phyloP scores from a whole-genome alignment of 2,797 vertebrate species.

The Poeciliopsis paucimaculata region DNA sequence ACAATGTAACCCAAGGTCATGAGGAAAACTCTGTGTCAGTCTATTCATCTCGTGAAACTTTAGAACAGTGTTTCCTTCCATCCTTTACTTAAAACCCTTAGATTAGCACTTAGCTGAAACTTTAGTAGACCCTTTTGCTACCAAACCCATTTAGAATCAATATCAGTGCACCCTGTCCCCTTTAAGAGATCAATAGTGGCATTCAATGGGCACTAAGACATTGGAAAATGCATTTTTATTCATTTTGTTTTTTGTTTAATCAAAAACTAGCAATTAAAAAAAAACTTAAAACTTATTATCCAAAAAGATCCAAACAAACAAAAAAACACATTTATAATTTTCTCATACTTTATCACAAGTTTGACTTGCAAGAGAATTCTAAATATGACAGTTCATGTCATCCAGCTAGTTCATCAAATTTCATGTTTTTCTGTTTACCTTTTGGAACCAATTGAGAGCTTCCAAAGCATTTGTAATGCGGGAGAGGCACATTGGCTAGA shows the following conservation, averaged over 20 bases:
- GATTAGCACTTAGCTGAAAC: constrained; percentile 69
- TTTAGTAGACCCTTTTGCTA: constrained; percentile 52
- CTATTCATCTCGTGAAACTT: constrained; percentile 41
- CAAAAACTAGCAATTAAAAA: not conserved
- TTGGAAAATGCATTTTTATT: constrained; percentile 22
- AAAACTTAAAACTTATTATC: not conserved
- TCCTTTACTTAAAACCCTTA: constrained; percentile 56
- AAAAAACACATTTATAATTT: not conserved
- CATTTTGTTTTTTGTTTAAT: constrained; percentile 6
- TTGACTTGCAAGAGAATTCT: not conserved
- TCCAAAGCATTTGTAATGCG: no score
- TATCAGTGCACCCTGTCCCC: constrained; percentile 46
- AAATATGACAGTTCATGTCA: not conserved
- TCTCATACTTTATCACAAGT: not conserved
- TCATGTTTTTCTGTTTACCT: not conserved
- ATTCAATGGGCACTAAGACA: constrained; percentile 44
- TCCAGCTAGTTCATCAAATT: not conserved
- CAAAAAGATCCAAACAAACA: not conserved
- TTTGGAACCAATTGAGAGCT: not conserved
- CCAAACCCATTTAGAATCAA: constrained; percentile 52
- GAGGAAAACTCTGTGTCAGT: constrained; percentile 21
- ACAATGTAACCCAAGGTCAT: constrained; percentile 32
- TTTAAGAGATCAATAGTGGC: constrained; percentile 60
- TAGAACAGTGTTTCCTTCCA: constrained; percentile 35
- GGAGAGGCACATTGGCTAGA: no score